phyloP scores from a whole-genome alignment of 1,140 invertebrate genomes.

The Nasonia giraulti region DNA sequence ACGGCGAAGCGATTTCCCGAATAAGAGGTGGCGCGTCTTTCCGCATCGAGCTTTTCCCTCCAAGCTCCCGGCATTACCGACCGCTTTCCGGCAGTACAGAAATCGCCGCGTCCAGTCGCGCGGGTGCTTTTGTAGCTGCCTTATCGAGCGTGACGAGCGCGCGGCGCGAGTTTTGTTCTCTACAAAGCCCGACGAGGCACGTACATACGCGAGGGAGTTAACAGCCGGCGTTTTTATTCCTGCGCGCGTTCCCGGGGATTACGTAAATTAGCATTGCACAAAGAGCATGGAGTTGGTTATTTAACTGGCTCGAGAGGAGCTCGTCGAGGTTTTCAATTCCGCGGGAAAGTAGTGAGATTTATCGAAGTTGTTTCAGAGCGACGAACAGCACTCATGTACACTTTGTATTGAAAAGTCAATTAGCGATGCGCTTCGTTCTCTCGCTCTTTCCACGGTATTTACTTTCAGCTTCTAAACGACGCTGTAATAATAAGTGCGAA shows the following conservation, averaged over 20 bases:
- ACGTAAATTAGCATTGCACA: conserved; percentile 5
- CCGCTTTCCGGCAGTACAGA: conserved; percentile 21
- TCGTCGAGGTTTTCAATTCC: no score
- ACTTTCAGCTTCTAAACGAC: not conserved
- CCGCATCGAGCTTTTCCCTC: not conserved
- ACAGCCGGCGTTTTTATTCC: not conserved
- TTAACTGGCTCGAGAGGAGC: no score
- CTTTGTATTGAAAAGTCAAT: not conserved
- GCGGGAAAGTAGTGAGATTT: no score
- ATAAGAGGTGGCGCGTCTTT: not conserved
- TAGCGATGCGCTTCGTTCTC: not conserved
- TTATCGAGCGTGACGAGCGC: conserved; percentile 47
- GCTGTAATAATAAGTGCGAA: not conserved
- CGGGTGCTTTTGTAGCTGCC: conserved; percentile 25
- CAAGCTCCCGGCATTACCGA: conserved; percentile 42
- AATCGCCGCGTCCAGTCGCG: conserved; percentile 5
- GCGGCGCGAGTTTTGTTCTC: not conserved
- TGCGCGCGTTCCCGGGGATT: conserved; percentile 4
- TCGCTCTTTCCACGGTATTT: not conserved
- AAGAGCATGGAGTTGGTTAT: not conserved
- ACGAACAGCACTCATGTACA: not conserved
- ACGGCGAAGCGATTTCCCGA: not conserved
- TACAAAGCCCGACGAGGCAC: not conserved
- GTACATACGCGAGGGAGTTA: not conserved
- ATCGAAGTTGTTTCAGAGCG: no score